phyloP scores from a whole-genome alignment of 2,888 invertebrate genomes.

The Synanthedon vespiformis region DNA sequence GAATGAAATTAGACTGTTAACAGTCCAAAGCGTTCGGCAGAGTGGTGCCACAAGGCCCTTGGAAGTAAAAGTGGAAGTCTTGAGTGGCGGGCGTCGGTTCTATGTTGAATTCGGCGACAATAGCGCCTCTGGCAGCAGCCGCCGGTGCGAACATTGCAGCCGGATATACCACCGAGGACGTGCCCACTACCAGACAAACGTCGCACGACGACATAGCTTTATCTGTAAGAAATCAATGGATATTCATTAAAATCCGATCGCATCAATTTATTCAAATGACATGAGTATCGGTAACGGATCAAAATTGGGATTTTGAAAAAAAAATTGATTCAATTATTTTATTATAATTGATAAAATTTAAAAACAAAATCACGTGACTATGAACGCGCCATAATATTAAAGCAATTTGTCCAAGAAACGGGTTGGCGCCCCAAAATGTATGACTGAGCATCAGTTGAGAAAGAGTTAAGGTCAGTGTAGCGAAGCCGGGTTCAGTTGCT shows the following conservation, averaged over 20 bases:
- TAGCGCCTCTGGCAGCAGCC: constrained; percentile 76
- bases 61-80: constrained; percentile 55
- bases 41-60: constrained; percentile 56
- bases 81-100: constrained; percentile 53
- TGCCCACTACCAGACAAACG: constrained; percentile 85
- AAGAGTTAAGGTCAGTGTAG: too few relatives aligned
- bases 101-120: constrained; percentile 49
- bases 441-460: too few relatives aligned
- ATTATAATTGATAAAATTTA: too few relatives aligned
- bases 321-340: too few relatives aligned
- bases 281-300: too few relatives aligned
- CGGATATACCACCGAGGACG: constrained; percentile 88
- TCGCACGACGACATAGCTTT: constrained; percentile 77
- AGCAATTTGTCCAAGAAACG: too few relatives aligned
- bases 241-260: background rate
- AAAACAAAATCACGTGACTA: too few relatives aligned
- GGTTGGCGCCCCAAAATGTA: too few relatives aligned
- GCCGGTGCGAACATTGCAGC: constrained; percentile 89
- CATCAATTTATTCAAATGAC: background rate
- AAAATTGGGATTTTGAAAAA: too few relatives aligned
- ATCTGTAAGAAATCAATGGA: constrained; percentile 41
- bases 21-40: constrained; percentile 43
- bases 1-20: too few relatives aligned
- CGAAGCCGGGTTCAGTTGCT: too few relatives aligned
- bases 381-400: too few relatives aligned